phyloP scores from a whole-genome alignment of 30 jellyfish, hydroid and myxozoan genomes.

The Calvadosia cruxmelitensis region DNA sequence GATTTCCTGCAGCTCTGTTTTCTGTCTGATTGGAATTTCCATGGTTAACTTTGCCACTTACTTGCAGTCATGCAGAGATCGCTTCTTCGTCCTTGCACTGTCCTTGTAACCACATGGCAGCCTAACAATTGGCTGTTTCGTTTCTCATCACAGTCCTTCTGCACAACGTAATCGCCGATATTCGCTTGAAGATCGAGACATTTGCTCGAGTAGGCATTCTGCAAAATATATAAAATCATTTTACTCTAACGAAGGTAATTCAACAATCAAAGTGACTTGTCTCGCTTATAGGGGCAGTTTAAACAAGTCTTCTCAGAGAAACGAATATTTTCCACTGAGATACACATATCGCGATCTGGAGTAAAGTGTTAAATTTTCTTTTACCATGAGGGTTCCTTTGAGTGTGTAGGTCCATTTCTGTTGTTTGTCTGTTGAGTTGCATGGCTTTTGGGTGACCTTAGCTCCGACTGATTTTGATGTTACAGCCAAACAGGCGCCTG shows the following conservation, averaged over 20 bases:
- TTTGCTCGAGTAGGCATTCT: slow-evolving; percentile 67
- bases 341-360: too few relatives aligned
- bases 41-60: too few relatives aligned
- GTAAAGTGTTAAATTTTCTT: background rate
- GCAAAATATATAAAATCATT: too few relatives aligned
- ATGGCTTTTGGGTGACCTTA: slow-evolving; percentile 42
- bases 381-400: slow-evolving; percentile 69
- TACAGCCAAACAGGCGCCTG: slow-evolving; percentile 77
- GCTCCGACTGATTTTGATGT: slow-evolving; percentile 25
- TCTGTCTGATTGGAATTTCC: too few relatives aligned
- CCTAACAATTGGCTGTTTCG: slow-evolving; percentile 44
- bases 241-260: too few relatives aligned
- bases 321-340: too few relatives aligned
- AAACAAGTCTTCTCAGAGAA: too few relatives aligned
- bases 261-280: too few relatives aligned
- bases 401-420: slow-evolving; percentile 91
- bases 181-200: slow-evolving; percentile 49
- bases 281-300: too few relatives aligned
- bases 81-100: slow-evolving; percentile 68
- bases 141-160: slow-evolving; percentile 41
- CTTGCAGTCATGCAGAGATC: slow-evolving; percentile 68
- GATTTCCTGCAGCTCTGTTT: too few relatives aligned
- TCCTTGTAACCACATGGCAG: slow-evolving; percentile 71
- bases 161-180: slow-evolving; percentile 40
- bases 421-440: slow-evolving; percentile 65